Percentiles rank a stretch among this genome's conserved stretches.
These are phyloP conservation scores for Linnaemya vulpina DNA, from an alignment of 2,888 invertebrate genomes.

Conservation along the genomic window DNA sequence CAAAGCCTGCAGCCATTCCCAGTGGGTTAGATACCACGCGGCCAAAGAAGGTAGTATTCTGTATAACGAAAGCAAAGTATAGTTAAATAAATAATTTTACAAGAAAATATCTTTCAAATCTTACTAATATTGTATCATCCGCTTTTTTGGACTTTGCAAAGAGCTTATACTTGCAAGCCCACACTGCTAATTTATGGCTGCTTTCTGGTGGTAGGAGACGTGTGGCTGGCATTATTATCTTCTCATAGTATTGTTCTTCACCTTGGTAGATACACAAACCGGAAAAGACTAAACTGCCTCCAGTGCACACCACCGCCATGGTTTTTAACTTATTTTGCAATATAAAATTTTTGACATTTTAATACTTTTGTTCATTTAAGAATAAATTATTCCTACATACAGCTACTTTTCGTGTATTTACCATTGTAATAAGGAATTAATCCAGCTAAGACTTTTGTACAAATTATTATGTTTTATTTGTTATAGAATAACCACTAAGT, in stretches of 20 bases:
- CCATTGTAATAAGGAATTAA: too few relatives aligned
- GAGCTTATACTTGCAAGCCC: constrained; percentile 89
- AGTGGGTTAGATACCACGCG: constrained; percentile 92
- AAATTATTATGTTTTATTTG: too few relatives aligned
- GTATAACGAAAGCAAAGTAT: neutral
- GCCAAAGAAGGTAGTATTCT: constrained; percentile 89
- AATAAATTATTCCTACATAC: constrained; percentile 4
- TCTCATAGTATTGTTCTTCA: constrained; percentile 73
- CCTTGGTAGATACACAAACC: constrained; percentile 73
- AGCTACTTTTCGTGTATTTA: constrained; percentile 37
- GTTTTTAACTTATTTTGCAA: constrained; percentile 74
- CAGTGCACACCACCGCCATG: constrained; percentile 71
- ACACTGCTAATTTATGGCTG: constrained; percentile 91
- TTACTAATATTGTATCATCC: constrained; percentile 88
- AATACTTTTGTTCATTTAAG: neutral
- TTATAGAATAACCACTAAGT: too few relatives aligned
- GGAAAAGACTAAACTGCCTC: constrained; percentile 73
- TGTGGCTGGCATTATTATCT: constrained; percentile 77
- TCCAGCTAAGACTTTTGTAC: too few relatives aligned
- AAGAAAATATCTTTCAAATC: neutral
- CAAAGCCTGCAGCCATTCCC: constrained; percentile 99
- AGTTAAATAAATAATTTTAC: neutral
- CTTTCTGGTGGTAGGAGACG: constrained; percentile 89
- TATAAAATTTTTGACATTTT: neutral
- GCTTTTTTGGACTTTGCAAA: constrained; percentile 81